phyloP scores from a whole-genome alignment of 2,113 vertebrate genomes.

The Charadrius vociferus region DNA sequence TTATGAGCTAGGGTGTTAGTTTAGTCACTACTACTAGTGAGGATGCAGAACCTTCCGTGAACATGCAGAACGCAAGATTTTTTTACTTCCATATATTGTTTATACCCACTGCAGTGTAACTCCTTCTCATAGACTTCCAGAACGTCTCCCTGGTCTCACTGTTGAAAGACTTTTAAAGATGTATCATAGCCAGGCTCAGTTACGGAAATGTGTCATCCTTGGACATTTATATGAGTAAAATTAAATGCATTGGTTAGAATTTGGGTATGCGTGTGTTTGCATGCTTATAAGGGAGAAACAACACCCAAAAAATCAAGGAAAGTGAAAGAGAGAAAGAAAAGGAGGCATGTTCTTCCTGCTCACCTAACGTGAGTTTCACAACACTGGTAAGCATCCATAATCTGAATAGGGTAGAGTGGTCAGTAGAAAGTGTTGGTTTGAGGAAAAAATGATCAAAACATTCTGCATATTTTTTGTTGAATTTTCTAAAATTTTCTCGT shows the following conservation, averaged over 20 bases:
- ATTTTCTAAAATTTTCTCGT: neutral
- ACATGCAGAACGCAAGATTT: neutral
- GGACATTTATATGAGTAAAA: neutral
- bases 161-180: neutral
- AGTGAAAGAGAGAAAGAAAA: neutral
- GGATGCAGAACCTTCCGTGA: neutral
- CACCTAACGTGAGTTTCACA: neutral
- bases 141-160: neutral
- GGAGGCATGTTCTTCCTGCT: neutral
- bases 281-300: neutral
- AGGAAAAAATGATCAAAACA: neutral
- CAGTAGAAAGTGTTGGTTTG: neutral
- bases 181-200: neutral
- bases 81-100: neutral
- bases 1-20: neutral
- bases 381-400: neutral
- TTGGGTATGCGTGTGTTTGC: neutral
- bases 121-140: neutral
- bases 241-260: neutral
- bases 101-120: neutral
- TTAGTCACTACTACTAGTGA: neutral
- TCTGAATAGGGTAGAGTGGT: neutral
- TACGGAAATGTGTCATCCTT: neutral
- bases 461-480: neutral
- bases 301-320: neutral